Base-by-base conservation (phyloP, 2,888 invertebrate species). In the Mayetiola destructor region DNA sequence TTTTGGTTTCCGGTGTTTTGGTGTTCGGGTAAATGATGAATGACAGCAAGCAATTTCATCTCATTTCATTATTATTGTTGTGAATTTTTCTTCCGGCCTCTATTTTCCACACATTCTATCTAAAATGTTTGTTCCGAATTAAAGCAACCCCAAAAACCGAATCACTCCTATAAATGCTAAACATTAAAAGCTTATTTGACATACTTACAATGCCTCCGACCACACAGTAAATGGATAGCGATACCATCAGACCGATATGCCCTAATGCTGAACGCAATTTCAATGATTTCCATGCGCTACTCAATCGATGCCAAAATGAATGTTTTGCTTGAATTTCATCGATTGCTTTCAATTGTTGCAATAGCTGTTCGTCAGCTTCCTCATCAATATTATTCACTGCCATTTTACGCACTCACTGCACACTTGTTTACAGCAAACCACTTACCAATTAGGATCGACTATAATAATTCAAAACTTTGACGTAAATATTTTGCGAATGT, bases 131-230 rank as follows among this genome's bases (percentile, higher is more conserved):
- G n/a, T n/a, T n/a, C n/a, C n/a, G n/a, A n/a, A n/a, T n/a, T n/a
- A n/a, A n/a, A n/a, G n/a, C n/a, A n/a, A n/a, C n/a, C n/a, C n/a
- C n/a, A n/a, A n/a, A n/a, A n/a, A n/a, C n/a, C n/a, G n/a, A n/a
- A n/a, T n/a, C n/a, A n/a, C n/a, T n/a, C n/a, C n/a, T n/a, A n/a
- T n/a, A 36, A 18, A 20, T 16, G 32, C 56, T 14, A 29, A 16
- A 57, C 40, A n/a, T 16, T 27, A 53, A 27, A 39, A 39, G 39
- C 18, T 20, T 18, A 18, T 39, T 18, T 39, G 42, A 42, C 23
- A 42, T 56, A 75, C 82, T 79, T 74, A 88, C 88, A 80, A 85
- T 72, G 63, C 88, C 89, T 57, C 89, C 89, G 55, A 82, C 80
- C 30, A 80, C 82, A 0, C 87, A 87, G 66, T 88, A 89, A 59